Percentiles rank a stretch among this genome's conserved stretches.
Evolutionary conservation across 2,113 vertebrate species (phyloP).

Genomic region (Petaurus breviceps): DNA sequence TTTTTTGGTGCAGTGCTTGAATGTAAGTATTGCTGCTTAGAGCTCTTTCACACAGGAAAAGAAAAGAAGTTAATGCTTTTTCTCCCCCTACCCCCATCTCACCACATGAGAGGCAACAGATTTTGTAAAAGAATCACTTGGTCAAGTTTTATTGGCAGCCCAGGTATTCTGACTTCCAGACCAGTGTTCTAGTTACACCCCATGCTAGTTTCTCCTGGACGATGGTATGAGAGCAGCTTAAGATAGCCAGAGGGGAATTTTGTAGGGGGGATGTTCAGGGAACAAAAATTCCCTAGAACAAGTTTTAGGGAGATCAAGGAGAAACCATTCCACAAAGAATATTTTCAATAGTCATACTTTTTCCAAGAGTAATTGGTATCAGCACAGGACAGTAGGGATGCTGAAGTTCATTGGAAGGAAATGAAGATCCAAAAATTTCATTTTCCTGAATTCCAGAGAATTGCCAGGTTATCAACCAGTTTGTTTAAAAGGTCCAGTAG

Average conservation of each 20-base stretch:
- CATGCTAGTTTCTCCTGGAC: neutral
- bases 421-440: neutral
- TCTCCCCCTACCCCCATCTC: neutral
- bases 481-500: neutral
- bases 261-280: too few relatives aligned
- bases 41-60: too few relatives aligned
- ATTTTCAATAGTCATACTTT: neutral
- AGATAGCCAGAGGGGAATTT: neutral
- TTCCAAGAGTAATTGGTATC: neutral
- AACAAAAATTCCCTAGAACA: neutral
- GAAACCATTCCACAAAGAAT: neutral
- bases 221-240: neutral
- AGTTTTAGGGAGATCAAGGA: neutral
- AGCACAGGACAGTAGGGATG: neutral
- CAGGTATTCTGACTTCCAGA: neutral
- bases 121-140: neutral
- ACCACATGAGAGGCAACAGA: neutral
- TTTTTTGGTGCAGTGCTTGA: too few relatives aligned
- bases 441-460: neutral
- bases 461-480: neutral
- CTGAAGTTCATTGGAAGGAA: neutral
- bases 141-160: too few relatives aligned
- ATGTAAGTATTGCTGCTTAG: too few relatives aligned
- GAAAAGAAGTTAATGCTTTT: neutral
- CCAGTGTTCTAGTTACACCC: neutral